Evolutionary conservation across 1,140 invertebrate genomes (phyloP).

Genomic region (Chrysomallon squamiferum): DNA sequence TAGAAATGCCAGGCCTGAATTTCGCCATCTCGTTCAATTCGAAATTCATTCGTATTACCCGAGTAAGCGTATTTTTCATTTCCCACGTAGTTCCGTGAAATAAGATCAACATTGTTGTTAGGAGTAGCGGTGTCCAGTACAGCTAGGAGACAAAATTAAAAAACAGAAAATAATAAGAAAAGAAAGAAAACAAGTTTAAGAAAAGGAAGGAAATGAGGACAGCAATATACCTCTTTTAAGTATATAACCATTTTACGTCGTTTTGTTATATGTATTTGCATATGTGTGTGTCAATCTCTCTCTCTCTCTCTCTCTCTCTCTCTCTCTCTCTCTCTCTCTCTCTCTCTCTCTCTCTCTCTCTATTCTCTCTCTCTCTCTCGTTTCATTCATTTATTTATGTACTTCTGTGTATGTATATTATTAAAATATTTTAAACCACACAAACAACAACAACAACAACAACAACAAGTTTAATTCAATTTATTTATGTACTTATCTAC

Average conservation of each 20-base stretch:
- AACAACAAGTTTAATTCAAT: no score
- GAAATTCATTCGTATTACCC: not conserved
- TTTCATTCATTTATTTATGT: no score
- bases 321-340: no score
- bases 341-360: no score
- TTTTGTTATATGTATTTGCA: not conserved
- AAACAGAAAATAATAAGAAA: not conserved
- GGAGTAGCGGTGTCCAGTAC: not conserved
- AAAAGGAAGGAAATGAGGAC: not conserved
- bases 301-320: not conserved
- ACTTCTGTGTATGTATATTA: no score
- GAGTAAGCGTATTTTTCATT: not conserved
- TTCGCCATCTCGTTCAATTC: not conserved
- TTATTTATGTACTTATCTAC: no score
- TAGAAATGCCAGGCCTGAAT: not conserved
- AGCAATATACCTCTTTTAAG: not conserved
- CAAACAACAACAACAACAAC: no score
- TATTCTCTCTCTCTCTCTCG: no score
- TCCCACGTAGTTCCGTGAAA: not conserved
- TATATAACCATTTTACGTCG: not conserved
- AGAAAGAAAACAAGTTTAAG: not conserved
- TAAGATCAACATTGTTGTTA: not conserved
- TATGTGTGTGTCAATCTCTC: not conserved
- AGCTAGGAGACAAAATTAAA: not conserved
- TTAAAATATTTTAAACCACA: no score